Conservation (phyloP, 2,113 vertebrate species). For the Xiphias gladius region DNA sequence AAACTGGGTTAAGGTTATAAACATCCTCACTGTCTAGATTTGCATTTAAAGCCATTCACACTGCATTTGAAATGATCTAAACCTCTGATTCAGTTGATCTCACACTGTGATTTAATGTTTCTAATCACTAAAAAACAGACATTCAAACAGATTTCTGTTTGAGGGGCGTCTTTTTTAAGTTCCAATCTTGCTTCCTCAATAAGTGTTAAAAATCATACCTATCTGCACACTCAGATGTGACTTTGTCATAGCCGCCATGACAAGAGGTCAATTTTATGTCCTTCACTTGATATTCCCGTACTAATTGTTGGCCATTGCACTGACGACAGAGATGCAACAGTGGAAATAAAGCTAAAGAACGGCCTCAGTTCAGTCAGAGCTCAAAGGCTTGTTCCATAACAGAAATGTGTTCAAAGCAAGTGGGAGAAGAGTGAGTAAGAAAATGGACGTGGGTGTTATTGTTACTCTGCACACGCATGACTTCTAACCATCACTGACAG, state of each 20-base stretch:
- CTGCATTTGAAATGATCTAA: too few relatives aligned
- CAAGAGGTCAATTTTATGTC: not conserved
- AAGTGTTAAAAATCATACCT: not conserved
- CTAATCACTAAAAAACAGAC: too few relatives aligned
- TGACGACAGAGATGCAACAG: not conserved
- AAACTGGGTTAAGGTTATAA: too few relatives aligned
- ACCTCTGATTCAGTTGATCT: too few relatives aligned
- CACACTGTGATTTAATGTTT: too few relatives aligned
- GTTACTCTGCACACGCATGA: conserved; percentile 17
- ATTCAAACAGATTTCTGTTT: too few relatives aligned
- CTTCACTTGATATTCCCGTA: not conserved
- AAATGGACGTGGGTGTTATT: conserved; percentile 12
- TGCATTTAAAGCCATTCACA: too few relatives aligned
- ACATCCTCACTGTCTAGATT: too few relatives aligned
- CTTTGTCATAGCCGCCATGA: not conserved
- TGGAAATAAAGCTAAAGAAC: not conserved
- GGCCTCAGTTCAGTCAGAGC: not conserved
- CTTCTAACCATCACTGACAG: conserved; percentile 37
- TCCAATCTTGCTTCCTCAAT: conserved; percentile 1
- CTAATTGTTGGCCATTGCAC: not conserved
- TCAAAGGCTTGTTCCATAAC: not conserved
- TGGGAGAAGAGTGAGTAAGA: not conserved
- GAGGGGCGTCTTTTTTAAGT: not conserved
- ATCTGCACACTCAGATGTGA: not conserved
- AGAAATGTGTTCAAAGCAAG: conserved; percentile 28